Base-by-base conservation (phyloP, 2,888 invertebrate genomes). In the Drosophila greeni region DNA sequence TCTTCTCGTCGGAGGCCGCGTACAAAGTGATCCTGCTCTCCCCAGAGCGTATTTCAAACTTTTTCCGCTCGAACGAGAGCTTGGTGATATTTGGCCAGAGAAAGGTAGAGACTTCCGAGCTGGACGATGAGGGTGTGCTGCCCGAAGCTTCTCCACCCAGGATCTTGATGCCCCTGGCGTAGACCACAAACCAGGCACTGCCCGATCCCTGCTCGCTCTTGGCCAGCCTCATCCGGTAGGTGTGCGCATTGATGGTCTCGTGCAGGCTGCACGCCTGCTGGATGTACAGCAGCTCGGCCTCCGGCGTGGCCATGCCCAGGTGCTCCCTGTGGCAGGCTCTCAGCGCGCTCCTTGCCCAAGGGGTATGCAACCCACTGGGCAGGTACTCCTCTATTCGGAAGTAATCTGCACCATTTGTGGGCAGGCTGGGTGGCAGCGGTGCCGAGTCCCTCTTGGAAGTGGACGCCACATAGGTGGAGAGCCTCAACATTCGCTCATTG, bases 51-150 rank as follows among this genome's bases (percentile, higher is more conserved):
- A 98, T 97, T 90, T 98, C 97, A 89, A 99, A 98, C 89, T 98
- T 98, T 90, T 98, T 98, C 85, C 97, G 93, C 92, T 98, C 98
- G 89, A 98, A 98, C 88, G 95, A 95, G 18, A 98, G 90, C 90
- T 97, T 97, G 72, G 95, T 96, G 72, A 99, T 98, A 80, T 96
- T 95, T 84, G 96, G 95, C 98, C 98, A 99, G 61, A 96, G 92
- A 86, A 98, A 97, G 73, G 95, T 94, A 31, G 95, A 94, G 57
- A 49, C 39, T 11, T 60, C 59, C 16, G 12, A 33, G 20, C 18
- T 18, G 6, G 31, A 23, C 0, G 31, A 36, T 3, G 42, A 42
- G 11, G 42, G 26, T 6, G 24, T 42, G 6, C 39, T 51, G 16
- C 20, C 39, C 24, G 90, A 12, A 5, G 39, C 24, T 11, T 58